Evolutionary conservation across 2,113 vertebrate genomes (phyloP).

Genomic region (Apodemus sylvaticus): DNA sequence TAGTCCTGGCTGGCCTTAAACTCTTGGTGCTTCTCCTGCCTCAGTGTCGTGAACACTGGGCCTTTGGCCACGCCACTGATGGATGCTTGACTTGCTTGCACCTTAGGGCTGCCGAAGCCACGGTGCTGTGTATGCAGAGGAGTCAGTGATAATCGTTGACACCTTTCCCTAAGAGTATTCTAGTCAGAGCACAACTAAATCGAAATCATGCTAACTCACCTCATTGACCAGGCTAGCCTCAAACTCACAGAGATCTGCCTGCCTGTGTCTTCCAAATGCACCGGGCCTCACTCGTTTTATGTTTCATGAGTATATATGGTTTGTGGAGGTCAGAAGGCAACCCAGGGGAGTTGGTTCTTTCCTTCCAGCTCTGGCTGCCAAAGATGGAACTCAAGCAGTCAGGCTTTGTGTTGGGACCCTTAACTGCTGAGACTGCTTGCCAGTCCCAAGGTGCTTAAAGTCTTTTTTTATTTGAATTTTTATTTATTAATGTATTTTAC

Average conservation of each 20-base stretch:
- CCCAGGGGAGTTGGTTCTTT: not conserved
- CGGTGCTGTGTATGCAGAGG: rapidly evolving
- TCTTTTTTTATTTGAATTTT: not conserved
- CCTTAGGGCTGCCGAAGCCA: not conserved
- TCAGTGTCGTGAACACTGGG: no score
- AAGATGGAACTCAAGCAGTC: not conserved
- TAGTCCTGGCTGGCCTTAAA: no score
- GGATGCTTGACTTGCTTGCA: not conserved
- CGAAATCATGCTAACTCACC: not conserved
- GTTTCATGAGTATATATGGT: no score
- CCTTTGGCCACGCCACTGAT: not conserved
- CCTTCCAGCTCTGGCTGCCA: not conserved
- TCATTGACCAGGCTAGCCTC: not conserved
- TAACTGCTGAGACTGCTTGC: not conserved
- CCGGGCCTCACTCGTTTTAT: not conserved
- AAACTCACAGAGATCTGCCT: not conserved
- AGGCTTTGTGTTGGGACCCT: not conserved
- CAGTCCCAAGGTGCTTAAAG: not conserved
- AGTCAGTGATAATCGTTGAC: not conserved
- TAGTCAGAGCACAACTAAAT: not conserved
- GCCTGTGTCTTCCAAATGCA: not conserved
- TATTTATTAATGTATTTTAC: not conserved
- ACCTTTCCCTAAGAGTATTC: no score
- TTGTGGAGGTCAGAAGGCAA: no score
- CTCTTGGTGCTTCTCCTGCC: no score